Evolutionary conservation across 1,140 invertebrate genomes (phyloP).

Genomic region (Drosophila punjabiensis): DNA sequence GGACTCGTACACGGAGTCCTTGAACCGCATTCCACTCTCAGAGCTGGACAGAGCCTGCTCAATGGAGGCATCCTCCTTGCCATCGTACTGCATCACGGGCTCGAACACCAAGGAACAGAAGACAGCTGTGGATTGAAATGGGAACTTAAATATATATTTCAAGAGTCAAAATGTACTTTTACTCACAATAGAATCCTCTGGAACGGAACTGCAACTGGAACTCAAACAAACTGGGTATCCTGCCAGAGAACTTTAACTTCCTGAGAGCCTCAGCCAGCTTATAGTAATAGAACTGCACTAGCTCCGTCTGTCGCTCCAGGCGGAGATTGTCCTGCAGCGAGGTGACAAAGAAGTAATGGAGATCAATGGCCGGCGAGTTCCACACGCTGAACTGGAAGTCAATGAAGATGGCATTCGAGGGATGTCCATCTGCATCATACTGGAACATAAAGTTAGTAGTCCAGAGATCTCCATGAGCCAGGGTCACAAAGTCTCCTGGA

Average conservation of each 20-base stretch:
- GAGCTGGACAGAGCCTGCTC: slow-evolving; percentile 30
- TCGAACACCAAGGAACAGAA: slow-evolving; percentile 53
- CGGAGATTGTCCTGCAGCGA: slow-evolving; percentile 49
- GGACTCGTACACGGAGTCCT: slow-evolving; percentile 45
- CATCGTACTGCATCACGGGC: slow-evolving; percentile 56
- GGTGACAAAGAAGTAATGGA: slow-evolving; percentile 74
- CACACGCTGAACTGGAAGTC: slow-evolving; percentile 81
- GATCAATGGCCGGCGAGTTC: slow-evolving; percentile 71
- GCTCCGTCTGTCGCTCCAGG: slow-evolving; percentile 34
- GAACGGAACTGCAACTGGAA: slow-evolving; percentile 59
- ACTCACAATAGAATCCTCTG: slow-evolving; percentile 62
- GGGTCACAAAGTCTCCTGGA: slow-evolving; percentile 86
- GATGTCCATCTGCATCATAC: slow-evolving; percentile 81
- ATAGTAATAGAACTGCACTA: slow-evolving; percentile 73
- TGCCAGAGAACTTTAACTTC: slow-evolving; percentile 50
- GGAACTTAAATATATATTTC: background rate
- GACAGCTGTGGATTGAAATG: slow-evolving; percentile 10
- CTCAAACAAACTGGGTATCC: slow-evolving; percentile 65
- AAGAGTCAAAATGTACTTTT: background rate
- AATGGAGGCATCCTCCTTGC: slow-evolving; percentile 69
- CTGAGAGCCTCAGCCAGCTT: slow-evolving; percentile 50
- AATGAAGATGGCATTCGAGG: slow-evolving; percentile 68
- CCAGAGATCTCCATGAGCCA: slow-evolving; percentile 89
- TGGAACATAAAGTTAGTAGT: slow-evolving; percentile 89
- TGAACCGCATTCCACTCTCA: slow-evolving; percentile 39